Percentiles rank a stretch among this genome's conserved stretches.
phyloP scores from a whole-genome alignment of 2,888 invertebrate species.

The Aspidapion aeneum region DNA sequence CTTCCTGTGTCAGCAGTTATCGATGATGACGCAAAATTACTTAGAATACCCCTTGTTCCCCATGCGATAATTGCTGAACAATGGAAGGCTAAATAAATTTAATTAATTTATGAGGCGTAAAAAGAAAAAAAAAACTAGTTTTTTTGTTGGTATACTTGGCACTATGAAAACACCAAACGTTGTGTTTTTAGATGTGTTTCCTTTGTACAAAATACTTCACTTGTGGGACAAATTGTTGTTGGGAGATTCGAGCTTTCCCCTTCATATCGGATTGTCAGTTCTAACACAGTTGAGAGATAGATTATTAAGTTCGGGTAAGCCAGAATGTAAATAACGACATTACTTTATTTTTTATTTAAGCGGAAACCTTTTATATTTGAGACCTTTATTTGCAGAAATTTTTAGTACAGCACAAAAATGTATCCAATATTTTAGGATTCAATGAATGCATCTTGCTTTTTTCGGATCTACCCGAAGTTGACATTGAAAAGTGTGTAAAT shows the following conservation, averaged over 20 bases:
- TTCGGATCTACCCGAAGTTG: conserved; percentile 97
- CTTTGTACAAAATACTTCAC: conserved; percentile 95
- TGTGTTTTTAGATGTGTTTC: conserved; percentile 92
- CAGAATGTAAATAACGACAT: background rate
- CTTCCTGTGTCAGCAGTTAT: too few species aligned
- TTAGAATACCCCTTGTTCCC: background rate
- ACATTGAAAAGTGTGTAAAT: conserved; percentile 88
- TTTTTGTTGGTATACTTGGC: too few species aligned
- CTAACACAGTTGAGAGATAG: conserved; percentile 82
- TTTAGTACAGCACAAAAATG: too few species aligned
- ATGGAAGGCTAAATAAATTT: too few species aligned
- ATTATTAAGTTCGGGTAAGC: conserved; percentile 71
- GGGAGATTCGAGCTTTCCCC: conserved; percentile 88
- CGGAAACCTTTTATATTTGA: too few species aligned
- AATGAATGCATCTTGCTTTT: conserved; percentile 98
- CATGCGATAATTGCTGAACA: too few species aligned
- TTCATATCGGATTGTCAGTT: conserved; percentile 93
- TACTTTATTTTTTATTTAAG: too few species aligned
- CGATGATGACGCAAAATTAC: too few species aligned
- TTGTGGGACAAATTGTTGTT: conserved; percentile 95
- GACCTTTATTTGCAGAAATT: too few species aligned
- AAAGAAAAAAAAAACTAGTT: too few species aligned
- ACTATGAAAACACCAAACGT: too few species aligned
- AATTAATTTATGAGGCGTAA: too few species aligned
- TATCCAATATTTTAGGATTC: conserved; percentile 57